Evolutionary conservation across 2,888 invertebrate species (phyloP).

Genomic region (Dilophus febrilis): DNA sequence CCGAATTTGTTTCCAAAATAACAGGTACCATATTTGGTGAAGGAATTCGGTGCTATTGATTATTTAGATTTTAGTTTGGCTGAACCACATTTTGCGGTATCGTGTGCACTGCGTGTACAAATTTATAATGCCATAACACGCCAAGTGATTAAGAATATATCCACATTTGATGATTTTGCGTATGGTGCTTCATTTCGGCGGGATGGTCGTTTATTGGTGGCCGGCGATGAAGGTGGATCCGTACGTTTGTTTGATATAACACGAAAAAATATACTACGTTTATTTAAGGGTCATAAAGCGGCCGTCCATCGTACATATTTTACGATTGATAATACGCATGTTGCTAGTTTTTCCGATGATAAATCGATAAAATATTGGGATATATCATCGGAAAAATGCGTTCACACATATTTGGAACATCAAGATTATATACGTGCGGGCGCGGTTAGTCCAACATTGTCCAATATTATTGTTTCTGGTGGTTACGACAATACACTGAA

Average conservation of each 20-base stretch:
- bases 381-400: conserved; percentile 60
- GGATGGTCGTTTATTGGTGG: conserved; percentile 68
- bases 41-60: conserved; percentile 86
- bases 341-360: conserved; percentile 84
- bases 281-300: conserved; percentile 70
- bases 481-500: conserved; percentile 79
- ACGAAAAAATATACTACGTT: conserved; percentile 61
- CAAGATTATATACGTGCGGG: conserved; percentile 75
- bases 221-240: conserved; percentile 77
- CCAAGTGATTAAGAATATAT: conserved; percentile 62
- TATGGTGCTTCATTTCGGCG: conserved; percentile 70
- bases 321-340: conserved; percentile 55
- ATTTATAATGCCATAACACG: conserved; percentile 77
- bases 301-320: conserved; percentile 71
- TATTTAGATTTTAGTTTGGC: conserved; percentile 79
- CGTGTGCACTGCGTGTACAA: conserved; percentile 78
- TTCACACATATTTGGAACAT: conserved; percentile 49
- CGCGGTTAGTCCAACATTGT: conserved; percentile 55
- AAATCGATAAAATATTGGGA: conserved; percentile 81
- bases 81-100: conserved; percentile 83
- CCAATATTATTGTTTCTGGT: conserved; percentile 64
- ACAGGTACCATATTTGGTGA: conserved; percentile 69
- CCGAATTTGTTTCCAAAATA: conserved; percentile 13
- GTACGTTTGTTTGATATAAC: conserved; percentile 79
- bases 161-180: conserved; percentile 64